These are phyloP conservation scores for Pantherophis alleghaniensis DNA, from an alignment of 2,797 vertebrate genomes.

Conservation along the genomic window DNA sequence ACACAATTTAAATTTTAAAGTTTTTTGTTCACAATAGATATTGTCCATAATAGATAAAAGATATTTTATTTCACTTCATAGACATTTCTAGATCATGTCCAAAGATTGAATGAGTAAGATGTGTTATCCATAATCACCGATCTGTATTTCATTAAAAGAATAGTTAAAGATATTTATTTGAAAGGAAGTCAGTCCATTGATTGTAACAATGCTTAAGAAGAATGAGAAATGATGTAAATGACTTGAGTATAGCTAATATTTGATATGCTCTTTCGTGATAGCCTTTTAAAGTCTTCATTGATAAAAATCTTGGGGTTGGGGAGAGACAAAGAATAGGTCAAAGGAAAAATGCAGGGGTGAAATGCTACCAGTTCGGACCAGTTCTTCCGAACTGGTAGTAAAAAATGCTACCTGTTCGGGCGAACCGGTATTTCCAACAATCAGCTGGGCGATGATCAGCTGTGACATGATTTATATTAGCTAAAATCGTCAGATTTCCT, in stretches of 20 bases:
- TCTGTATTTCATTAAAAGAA: background rate
- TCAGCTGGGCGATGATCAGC: too few species aligned
- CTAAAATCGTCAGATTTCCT: too few species aligned
- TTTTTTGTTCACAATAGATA: background rate
- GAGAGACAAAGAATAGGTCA: background rate
- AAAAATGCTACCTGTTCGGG: too few species aligned
- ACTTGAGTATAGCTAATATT: background rate
- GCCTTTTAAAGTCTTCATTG: background rate
- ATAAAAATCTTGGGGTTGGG: background rate
- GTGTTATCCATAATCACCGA: rapidly evolving
- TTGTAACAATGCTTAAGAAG: background rate
- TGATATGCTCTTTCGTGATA: background rate
- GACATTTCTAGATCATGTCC: background rate
- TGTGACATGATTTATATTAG: too few species aligned
- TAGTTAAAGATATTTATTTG: background rate
- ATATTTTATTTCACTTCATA: slow-evolving; percentile 13
- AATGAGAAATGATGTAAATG: background rate
- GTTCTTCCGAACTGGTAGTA: too few species aligned
- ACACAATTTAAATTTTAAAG: background rate
- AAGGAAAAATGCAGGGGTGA: background rate
- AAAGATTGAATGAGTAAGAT: background rate
- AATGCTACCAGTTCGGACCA: too few species aligned
- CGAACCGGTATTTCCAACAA: too few species aligned
- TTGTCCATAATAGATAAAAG: background rate
- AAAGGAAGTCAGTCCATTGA: background rate